A percentile compares a stretch with the other conserved stretches of the same genome.
Evolutionary conservation across 2,113 vertebrate species (phyloP).

Genomic region (Apeltes quadracus): DNA sequence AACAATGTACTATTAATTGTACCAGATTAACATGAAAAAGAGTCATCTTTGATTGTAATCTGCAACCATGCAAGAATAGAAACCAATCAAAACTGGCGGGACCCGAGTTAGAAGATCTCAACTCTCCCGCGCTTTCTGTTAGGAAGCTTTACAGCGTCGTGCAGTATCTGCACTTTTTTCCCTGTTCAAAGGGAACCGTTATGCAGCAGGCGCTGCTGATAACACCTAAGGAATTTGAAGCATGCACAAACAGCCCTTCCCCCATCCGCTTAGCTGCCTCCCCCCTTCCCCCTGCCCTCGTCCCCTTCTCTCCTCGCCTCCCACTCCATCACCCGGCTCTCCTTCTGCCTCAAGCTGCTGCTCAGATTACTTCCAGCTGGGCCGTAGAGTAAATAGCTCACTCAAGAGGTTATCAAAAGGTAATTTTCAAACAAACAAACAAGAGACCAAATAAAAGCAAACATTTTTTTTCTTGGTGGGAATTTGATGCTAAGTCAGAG

Average conservation of each 20-base stretch:
- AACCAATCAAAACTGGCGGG: slow-evolving; percentile 18
- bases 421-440: slow-evolving; percentile 8
- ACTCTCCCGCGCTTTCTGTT: neutral
- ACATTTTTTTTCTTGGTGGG: too few relatives aligned
- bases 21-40: neutral
- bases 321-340: slow-evolving; percentile 61
- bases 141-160: slow-evolving; percentile 30
- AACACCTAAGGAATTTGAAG: slow-evolving; percentile 79
- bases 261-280: slow-evolving; percentile 62
- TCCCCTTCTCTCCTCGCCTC: slow-evolving; percentile 61
- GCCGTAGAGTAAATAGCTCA: slow-evolving; percentile 26
- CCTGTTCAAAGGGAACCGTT: slow-evolving; percentile 69
- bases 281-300: slow-evolving; percentile 53
- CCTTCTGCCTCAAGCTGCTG: slow-evolving; percentile 56
- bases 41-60: slow-evolving; percentile 9
- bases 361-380: slow-evolving; percentile 68
- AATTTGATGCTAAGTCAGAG: neutral
- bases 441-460: neutral
- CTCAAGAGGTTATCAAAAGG: slow-evolving; percentile 30
- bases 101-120: slow-evolving; percentile 13
- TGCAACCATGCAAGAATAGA: slow-evolving; percentile 7
- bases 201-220: slow-evolving; percentile 74
- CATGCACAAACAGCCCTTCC: slow-evolving; percentile 81
- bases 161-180: slow-evolving; percentile 30
- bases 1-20: neutral